Evolutionary conservation across 1,140 invertebrate genomes (phyloP).

Genomic region (Doryteuthis pealeii): DNA sequence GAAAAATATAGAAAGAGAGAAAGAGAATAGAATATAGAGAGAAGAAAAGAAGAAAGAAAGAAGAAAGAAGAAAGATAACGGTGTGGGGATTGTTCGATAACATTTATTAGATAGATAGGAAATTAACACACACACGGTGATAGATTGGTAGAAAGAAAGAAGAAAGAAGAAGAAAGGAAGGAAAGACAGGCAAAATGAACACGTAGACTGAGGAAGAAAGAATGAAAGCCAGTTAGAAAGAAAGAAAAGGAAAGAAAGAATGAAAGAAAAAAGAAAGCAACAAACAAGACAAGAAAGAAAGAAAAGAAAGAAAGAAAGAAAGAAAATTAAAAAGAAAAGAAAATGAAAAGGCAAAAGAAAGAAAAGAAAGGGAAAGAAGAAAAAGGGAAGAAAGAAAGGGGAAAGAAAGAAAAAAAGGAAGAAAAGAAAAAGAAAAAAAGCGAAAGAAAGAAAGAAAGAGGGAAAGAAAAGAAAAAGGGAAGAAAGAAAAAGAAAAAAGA

Average conservation of each 20-base stretch:
- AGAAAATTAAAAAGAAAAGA: no score
- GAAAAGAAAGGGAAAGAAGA: neutral
- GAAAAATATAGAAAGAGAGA: no score
- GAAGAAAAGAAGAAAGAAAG: no score
- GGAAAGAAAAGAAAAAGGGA: neutral
- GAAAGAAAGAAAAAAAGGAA: neutral
- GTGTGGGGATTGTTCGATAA: neutral
- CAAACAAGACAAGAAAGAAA: neutral
- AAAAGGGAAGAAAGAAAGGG: neutral
- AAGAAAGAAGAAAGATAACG: neutral
- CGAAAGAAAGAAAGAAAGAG: neutral
- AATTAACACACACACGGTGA: neutral
- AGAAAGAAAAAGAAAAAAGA: neutral
- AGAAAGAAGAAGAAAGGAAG: neutral
- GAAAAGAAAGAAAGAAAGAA: neutral
- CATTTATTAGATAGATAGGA: neutral
- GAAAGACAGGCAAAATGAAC: neutral
- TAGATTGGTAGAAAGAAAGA: neutral
- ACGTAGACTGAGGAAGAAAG: neutral
- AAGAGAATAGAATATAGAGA: no score
- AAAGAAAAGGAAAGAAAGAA: neutral
- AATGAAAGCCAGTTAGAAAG: neutral
- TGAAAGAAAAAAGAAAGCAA: no score
- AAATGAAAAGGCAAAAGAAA: neutral
- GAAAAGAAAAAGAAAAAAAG: neutral